A percentile compares a stretch with the other conserved stretches of the same genome.
phyloP scores from a whole-genome alignment of 1,140 invertebrate genomes.

The Drosophila oshimai region DNA sequence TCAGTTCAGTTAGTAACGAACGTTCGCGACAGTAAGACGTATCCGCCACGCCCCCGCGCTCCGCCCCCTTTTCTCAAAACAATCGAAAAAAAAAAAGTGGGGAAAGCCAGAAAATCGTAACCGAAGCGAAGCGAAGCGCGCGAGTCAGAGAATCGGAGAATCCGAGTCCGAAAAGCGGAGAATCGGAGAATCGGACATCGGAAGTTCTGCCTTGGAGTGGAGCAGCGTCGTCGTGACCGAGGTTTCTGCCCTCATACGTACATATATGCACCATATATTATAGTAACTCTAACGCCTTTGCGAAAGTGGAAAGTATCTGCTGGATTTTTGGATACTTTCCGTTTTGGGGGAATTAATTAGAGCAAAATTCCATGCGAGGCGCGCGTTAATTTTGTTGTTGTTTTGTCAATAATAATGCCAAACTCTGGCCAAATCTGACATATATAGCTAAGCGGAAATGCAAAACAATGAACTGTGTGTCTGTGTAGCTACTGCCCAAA shows the following conservation, averaged over 20 bases:
- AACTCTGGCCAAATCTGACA: conserved; percentile 27
- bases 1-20: conserved; percentile 66
- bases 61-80: no score
- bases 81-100: conserved; percentile 31
- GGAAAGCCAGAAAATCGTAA: conserved; percentile 43
- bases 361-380: conserved; percentile 46
- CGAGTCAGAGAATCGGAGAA: conserved; percentile 30
- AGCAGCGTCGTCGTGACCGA: conserved; percentile 58
- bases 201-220: conserved; percentile 66
- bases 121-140: conserved; percentile 29
- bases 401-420: conserved; percentile 68
- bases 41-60: conserved; percentile 23
- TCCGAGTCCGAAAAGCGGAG: conserved; percentile 8
- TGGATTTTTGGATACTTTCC: conserved; percentile 63
- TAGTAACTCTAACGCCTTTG: conserved; percentile 40
- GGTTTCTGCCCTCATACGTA: conserved; percentile 59
- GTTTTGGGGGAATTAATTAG: conserved; percentile 38
- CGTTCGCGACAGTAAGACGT: conserved; percentile 57
- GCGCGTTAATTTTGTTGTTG: conserved; percentile 61
- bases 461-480: conserved; percentile 46
- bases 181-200: conserved; percentile 36
- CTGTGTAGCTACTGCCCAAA: conserved; percentile 58
- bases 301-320: conserved; percentile 74
- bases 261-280: neutral
- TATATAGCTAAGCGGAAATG: conserved; percentile 68